Evolutionary conservation across 2,113 vertebrate genomes (phyloP).

Genomic region (Lutjanus erythropterus): DNA sequence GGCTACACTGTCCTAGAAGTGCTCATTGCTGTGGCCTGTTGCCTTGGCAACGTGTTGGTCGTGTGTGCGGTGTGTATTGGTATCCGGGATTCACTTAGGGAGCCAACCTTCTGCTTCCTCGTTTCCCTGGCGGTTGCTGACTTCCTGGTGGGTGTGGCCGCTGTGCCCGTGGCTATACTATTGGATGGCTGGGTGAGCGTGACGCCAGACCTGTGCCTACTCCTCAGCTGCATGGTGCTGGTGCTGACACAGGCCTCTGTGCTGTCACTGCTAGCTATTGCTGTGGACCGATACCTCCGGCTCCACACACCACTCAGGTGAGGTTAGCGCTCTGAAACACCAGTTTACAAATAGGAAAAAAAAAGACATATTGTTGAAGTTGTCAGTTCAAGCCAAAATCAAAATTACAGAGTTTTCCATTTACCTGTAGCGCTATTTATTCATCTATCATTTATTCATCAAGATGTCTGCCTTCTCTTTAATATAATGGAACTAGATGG

Average conservation of each 20-base stretch:
- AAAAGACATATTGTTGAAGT: no score
- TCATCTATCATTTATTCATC: no score
- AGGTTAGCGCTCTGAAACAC: slow-evolving; percentile 7
- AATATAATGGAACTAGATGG: no score
- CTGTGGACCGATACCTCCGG: slow-evolving; percentile 76
- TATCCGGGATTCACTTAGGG: slow-evolving; percentile 61
- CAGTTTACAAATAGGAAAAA: background rate
- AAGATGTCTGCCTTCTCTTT: no score
- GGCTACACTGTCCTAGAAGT: slow-evolving; percentile 66
- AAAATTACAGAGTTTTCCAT: no score
- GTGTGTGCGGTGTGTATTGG: slow-evolving; percentile 68
- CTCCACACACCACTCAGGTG: slow-evolving; percentile 74
- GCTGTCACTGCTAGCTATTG: slow-evolving; percentile 77
- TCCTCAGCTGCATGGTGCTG: slow-evolving; percentile 75
- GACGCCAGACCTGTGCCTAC: slow-evolving; percentile 68
- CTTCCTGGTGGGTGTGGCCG: slow-evolving; percentile 75
- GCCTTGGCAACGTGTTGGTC: slow-evolving; percentile 77
- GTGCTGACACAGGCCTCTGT: slow-evolving; percentile 79
- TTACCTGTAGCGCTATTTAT: no score
- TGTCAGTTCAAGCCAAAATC: no score
- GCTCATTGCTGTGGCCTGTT: slow-evolving; percentile 69
- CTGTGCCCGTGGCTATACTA: slow-evolving; percentile 75
- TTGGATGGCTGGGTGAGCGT: slow-evolving; percentile 66
- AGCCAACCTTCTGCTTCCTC: slow-evolving; percentile 81
- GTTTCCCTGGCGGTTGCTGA: slow-evolving; percentile 79